Evolutionary conservation across 2,888 invertebrate genomes (phyloP).

Genomic region (Orchestes rusci): DNA sequence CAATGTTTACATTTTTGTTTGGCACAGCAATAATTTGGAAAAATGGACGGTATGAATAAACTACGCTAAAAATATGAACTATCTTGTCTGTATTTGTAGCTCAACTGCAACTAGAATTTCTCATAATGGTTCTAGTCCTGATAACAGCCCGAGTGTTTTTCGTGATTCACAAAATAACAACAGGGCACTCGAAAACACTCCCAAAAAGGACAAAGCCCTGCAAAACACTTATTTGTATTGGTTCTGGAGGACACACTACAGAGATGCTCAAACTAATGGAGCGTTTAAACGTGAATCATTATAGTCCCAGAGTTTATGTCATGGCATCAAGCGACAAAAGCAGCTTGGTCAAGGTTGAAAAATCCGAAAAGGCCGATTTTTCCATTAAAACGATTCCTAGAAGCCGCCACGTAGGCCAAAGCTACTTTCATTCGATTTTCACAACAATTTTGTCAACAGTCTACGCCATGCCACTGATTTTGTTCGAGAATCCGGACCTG

Average conservation of each 20-base stretch:
- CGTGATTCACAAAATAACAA: conserved; percentile 40
- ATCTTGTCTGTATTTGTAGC: conserved; percentile 31
- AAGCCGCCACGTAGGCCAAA: conserved; percentile 82
- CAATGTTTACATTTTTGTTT: too few species aligned
- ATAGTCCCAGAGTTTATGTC: conserved; percentile 52
- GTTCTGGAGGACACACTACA: conserved; percentile 90
- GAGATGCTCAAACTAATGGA: conserved; percentile 77
- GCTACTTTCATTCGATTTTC: conserved; percentile 68
- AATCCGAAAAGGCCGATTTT: conserved; percentile 38
- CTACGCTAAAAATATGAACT: too few species aligned
- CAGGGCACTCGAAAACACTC: conserved; percentile 35
- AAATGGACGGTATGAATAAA: too few species aligned
- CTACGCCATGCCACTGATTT: conserved; percentile 61
- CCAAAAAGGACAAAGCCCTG: conserved; percentile 31
- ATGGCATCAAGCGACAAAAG: conserved; percentile 68
- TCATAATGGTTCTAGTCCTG: conserved; percentile 31
- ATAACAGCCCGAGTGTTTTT: conserved; percentile 37
- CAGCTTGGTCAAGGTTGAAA: conserved; percentile 64
- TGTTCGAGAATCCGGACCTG: conserved; percentile 66
- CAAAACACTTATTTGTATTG: conserved; percentile 58
- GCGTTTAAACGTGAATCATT: conserved; percentile 55
- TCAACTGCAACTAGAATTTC: conserved; percentile 31
- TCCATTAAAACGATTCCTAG: conserved; percentile 62
- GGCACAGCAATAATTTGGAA: too few species aligned
- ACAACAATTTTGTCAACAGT: conserved; percentile 71